Evolutionary conservation across 2,797 vertebrate species (phyloP), one percentile per base, ranked within the genome.

Genomic region (Sebastes itinus): DNA sequence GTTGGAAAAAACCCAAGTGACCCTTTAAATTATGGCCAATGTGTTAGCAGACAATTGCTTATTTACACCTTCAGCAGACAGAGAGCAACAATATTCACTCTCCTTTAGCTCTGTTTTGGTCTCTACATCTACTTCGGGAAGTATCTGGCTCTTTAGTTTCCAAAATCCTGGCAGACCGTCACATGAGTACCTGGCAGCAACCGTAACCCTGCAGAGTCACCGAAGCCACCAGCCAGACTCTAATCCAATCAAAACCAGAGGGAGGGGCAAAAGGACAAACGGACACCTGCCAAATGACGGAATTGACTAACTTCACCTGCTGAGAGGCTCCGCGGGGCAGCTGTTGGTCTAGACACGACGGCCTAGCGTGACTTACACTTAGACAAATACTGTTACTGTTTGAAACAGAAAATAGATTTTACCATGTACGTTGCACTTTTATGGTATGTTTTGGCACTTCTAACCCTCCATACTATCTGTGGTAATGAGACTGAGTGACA

Each of bases 231-330:
- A 64, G 52, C 27, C 69, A 30, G 20, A 33, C 42, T 68, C 38
- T 54, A 68, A 75, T 68, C 67, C 75, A 75, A 55, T 82, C 49
- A 79, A 63, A 68, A 58, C 35, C 72, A 60, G 30, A 59, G 58
- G 30, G 52, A 28, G 55, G 56, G 14, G 12, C 33, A 18, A 69
- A 38, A 4, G 10, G 18, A 18, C 33, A 62, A 69, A 38, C 4
- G 7, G 1, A 3, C 4, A 35, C 18, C 16, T 0, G 66, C 42
- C 55, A 61, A 28, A 20, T 10, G 12, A 52, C 52, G 60, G 59
- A 74, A 32, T n/a, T 7, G 30, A 22, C 60, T 12, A 33, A 62
- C 20, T 27, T 25, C 25, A 7, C 52, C 65, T 18, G 38, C 38
- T 61, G 60, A 28, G 60, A 71, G 20, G 52, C 22, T 52, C 20